Evolutionary conservation across 2,888 invertebrate genomes (phyloP).

Genomic region (Diarsia rubi): DNA sequence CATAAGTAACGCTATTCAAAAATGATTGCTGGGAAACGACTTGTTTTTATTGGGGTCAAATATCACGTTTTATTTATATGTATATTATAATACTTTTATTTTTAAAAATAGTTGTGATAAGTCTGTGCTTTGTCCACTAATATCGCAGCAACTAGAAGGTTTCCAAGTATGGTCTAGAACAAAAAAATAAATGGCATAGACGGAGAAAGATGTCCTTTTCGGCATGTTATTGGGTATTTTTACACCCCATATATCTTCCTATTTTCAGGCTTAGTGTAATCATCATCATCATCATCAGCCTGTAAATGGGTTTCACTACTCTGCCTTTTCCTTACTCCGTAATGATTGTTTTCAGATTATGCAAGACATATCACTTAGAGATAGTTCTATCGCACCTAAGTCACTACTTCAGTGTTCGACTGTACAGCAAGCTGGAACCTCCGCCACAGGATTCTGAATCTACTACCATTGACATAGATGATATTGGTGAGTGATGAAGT

Average conservation of each 20-base stretch:
- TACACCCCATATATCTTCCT: neutral
- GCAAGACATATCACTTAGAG: slow-evolving; percentile 82
- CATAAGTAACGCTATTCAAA: too few species aligned
- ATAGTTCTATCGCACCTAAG: slow-evolving; percentile 83
- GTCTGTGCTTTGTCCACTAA: too few species aligned
- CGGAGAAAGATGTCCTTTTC: too few species aligned
- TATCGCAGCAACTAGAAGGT: too few species aligned
- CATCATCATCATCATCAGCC: neutral
- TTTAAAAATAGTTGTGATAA: too few species aligned
- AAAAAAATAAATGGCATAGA: too few species aligned
- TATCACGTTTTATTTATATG: too few species aligned
- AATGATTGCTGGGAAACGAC: too few species aligned
- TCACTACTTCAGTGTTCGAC: slow-evolving; percentile 83
- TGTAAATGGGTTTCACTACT: neutral
- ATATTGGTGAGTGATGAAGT: slow-evolving; percentile 77
- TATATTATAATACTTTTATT: too few species aligned
- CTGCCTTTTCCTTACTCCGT: neutral
- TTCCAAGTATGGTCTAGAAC: too few species aligned
- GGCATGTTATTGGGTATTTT: too few species aligned
- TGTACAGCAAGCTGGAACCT: slow-evolving; percentile 84
- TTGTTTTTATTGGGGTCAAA: too few species aligned
- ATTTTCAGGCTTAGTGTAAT: neutral
- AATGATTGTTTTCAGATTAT: slow-evolving; percentile 77
- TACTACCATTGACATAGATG: slow-evolving; percentile 87
- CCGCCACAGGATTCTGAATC: slow-evolving; percentile 86